phyloP scores from a whole-genome alignment of 2,797 vertebrate species.

The Enteromius thamalakanensis region DNA sequence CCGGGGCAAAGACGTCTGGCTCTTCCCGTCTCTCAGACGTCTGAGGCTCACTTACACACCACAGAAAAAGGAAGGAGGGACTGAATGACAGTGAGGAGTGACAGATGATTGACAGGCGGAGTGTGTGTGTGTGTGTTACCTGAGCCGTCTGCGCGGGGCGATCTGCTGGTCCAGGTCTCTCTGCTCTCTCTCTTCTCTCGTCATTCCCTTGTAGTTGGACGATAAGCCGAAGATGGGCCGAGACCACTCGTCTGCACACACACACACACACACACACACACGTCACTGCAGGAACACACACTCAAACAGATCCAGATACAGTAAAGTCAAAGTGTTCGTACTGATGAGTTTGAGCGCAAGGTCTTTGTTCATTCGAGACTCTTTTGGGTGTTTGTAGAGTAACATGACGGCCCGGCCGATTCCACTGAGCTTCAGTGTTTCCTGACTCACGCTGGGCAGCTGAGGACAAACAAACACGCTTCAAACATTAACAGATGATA shows the following conservation, averaged over 20 bases:
- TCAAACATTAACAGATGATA: not conserved
- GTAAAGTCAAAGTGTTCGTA: conserved; percentile 65
- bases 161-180: conserved; percentile 97
- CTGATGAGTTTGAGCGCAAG: conserved; percentile 98
- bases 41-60: conserved; percentile 71
- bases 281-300: not conserved
- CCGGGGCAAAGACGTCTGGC: conserved; percentile 79
- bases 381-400: conserved; percentile 98
- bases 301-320: not conserved
- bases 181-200: conserved; percentile 94
- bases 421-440: conserved; percentile 97
- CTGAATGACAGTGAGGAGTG: conserved; percentile 16
- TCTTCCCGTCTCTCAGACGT: conserved; percentile 73
- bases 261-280: conserved; percentile 32
- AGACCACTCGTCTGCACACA: conserved; percentile 91
- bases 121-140: conserved; percentile 69
- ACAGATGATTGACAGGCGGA: not conserved
- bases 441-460: conserved; percentile 96
- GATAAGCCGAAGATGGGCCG: conserved; percentile 95
- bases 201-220: conserved; percentile 98
- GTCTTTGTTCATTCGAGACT: conserved; percentile 93
- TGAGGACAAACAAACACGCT: conserved; percentile 57
- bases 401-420: conserved; percentile 98
- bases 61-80: conserved; percentile 30
- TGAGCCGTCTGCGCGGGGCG: conserved; percentile 87